phyloP scores from a whole-genome alignment of 1,140 invertebrate genomes.

The Cherax quadricarinatus region DNA sequence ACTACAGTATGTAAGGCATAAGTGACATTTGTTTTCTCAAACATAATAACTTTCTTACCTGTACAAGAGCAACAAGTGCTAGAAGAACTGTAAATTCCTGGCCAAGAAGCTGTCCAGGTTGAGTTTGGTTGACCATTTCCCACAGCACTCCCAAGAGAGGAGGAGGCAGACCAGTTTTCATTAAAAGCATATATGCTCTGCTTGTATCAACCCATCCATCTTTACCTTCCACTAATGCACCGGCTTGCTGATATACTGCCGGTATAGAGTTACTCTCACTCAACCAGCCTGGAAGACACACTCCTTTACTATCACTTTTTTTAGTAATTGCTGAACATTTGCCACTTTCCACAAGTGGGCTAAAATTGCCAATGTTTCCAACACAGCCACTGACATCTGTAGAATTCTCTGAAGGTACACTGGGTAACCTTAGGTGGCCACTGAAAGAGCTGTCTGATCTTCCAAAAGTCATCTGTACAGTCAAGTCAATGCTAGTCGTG shows the following conservation, averaged over 20 bases:
- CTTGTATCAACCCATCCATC: constrained; percentile 80
- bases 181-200: constrained; percentile 81
- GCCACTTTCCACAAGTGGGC: not conserved
- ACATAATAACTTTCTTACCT: constrained; percentile 76
- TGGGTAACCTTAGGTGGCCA: not conserved
- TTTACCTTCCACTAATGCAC: constrained; percentile 77
- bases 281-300: constrained; percentile 46
- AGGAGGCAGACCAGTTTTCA: constrained; percentile 81
- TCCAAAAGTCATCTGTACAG: not conserved
- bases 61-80: constrained; percentile 82
- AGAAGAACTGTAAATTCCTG: constrained; percentile 82
- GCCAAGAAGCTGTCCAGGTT: constrained; percentile 81
- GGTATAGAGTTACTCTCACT: constrained; percentile 75
- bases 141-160: constrained; percentile 82
- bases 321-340: not conserved
- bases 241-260: constrained; percentile 78
- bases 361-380: not conserved
- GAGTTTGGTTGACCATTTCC: constrained; percentile 81
- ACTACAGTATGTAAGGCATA: no score
- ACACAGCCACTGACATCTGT: not conserved
- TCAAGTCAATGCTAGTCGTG: not conserved
- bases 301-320: not conserved
- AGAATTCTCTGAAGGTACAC: not conserved
- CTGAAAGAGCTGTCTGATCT: not conserved
- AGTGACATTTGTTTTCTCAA: not conserved